A percentile compares a stretch with the other conserved stretches of the same genome.
These are phyloP conservation scores for Azemiops feae DNA, from an alignment of 2,113 vertebrate species.

Conservation along the genomic window DNA sequence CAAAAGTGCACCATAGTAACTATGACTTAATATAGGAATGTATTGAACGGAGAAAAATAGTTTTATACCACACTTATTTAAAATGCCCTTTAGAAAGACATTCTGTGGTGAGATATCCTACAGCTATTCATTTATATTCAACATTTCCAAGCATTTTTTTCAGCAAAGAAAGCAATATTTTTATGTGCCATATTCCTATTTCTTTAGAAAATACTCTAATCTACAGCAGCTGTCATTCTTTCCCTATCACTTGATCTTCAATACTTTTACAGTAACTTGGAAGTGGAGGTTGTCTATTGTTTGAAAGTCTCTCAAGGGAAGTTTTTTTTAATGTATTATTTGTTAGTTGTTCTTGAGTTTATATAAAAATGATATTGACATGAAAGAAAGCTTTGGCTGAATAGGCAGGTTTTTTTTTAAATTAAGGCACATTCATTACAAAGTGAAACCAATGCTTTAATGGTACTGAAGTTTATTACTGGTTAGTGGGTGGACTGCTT, in stretches of 20 bases:
- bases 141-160: constrained; percentile 8
- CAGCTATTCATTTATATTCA: constrained; percentile 6
- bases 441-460: neutral
- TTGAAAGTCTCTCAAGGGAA: constrained; percentile 26
- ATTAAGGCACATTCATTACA: neutral
- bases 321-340: neutral
- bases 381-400: neutral
- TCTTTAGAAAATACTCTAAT: constrained; percentile 17
- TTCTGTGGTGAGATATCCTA: constrained; percentile 28
- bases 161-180: constrained; percentile 30
- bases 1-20: constrained; percentile 51
- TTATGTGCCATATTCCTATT: constrained; percentile 15
- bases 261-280: neutral
- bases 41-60: constrained; percentile 46
- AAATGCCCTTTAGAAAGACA: constrained; percentile 40
- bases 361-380: constrained; percentile 15
- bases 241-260: constrained; percentile 2
- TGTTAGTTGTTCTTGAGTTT: constrained; percentile 22
- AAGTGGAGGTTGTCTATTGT: constrained; percentile 7
- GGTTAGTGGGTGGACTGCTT: neutral
- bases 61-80: constrained; percentile 25
- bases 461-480: neutral
- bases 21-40: constrained; percentile 61
- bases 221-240: neutral
- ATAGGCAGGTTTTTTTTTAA: neutral